Base-by-base conservation (phyloP, 2,888 invertebrate species). In the Cotesia congregata region DNA sequence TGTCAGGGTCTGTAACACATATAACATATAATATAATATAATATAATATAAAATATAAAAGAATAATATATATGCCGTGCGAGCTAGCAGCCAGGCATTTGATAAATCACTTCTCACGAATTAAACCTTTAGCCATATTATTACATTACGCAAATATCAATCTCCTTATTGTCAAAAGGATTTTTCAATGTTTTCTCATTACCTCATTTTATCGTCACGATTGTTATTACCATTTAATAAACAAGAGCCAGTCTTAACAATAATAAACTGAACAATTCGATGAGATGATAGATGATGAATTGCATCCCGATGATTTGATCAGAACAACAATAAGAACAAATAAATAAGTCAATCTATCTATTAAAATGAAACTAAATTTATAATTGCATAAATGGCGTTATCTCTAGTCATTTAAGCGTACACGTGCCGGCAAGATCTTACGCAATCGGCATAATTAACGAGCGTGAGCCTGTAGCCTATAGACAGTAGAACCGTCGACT, bases 381-480 rank as follows among this genome's bases (percentile, higher is more conserved):
- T 7, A 9, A 64, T 64, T 9, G 17, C 64, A 9, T 20, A 7
- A 12, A 50, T 50, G 7, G 50, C 12, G 50, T 50, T 50, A 50
- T 50, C 50, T 50, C 50, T 59, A n/a, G 50, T 69, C 59, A 50
- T 41, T 50, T 50, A 50, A 12, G 50, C 50, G 7, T 50, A 50
- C 50, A 50, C 59, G 41, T 69, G 15, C 50, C n/a, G 30, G 59
- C 20, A 69, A 67, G 38, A 67, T 60, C 74, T 79, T 78, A 79
- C 81, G 80, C 80, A 83, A 84, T 84, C 79, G 81, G 77, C 78
- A 80, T 83, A 83, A 84, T 83, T 84, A 83, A 84, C 85, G 83
- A 83, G 83, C 59, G 15, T 72, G 68, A 67, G 40, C 9, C 30
- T 75, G 7, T 15, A 72, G 39, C 30, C 41, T 60, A 20, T 59